Evolutionary conservation across 1,140 invertebrate genomes (phyloP), one percentile per base, ranked within the genome.

Genomic region (Drosophila micromelanica): DNA sequence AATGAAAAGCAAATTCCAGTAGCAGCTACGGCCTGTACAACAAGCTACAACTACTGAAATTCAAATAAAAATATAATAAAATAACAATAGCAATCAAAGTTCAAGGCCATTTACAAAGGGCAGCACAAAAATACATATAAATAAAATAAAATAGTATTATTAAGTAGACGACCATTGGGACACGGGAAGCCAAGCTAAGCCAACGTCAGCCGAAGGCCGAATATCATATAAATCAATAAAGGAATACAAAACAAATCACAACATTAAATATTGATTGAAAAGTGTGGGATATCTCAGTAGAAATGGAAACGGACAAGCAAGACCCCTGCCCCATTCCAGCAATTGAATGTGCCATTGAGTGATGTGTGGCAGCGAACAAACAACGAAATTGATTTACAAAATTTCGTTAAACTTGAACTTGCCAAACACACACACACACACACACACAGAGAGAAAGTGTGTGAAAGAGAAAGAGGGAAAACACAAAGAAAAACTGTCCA

Each of bases 161-260:
- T 65, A 72, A 64, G 42, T 40, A 57, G 46, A 30, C 49, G 40
- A 38, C 35, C 32, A 67, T 45, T 65, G 57, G 56, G 32, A 61
- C 43, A 72, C 40, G 20, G 45, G 43, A 68, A 69, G 43, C 40
- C 43, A 37, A 20, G 38, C 40, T 23, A 46, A 46, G 32, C 6
- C 13, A 37, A 12, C 32, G 37, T 20, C 7, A 13, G 8, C 15
- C 65, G 54, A 80, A 80, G 74, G 56, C 56, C 46, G 38, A 72
- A 63, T 68, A 82, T 45, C 55, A 60, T 52, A 82, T 57, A 84
- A 84, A 82, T 82, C 76, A 84, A 84, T 82, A 81, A 65, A 67
- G 35, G 59, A 38, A 55, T 56, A 63, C 42, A 43, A 71, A 71
- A 64, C 43, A 48, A 64, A 64, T 71, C 55, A 56, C 56, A 7